Percentiles rank a stretch among this genome's conserved stretches.
phyloP scores from a whole-genome alignment of 64 coral and sea anemone species.

The Orbicella faveolata region DNA sequence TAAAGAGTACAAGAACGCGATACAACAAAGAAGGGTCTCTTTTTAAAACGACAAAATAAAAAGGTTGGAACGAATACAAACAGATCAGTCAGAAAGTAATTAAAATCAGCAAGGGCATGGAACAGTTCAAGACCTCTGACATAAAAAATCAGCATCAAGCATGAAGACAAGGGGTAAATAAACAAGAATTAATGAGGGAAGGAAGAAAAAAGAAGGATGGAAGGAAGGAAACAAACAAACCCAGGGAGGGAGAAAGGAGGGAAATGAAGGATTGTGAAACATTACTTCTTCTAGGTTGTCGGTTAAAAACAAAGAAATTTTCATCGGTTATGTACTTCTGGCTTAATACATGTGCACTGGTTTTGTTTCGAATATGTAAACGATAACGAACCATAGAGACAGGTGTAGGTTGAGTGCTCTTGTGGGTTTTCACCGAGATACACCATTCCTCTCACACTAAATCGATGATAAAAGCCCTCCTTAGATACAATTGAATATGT shows the following conservation, averaged over 20 bases:
- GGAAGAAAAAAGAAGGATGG: background rate
- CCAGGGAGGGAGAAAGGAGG: too few species aligned
- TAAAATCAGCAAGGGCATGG: too few species aligned
- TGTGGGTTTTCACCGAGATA: slow-evolving; percentile 7
- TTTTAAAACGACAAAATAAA: too few species aligned
- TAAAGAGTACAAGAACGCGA: too few species aligned
- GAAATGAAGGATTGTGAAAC: too few species aligned
- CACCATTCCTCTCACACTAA: background rate
- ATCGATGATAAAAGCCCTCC: background rate
- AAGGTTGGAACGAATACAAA: too few species aligned
- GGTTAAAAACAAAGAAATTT: too few species aligned
- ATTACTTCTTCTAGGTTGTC: too few species aligned
- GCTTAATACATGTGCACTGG: background rate
- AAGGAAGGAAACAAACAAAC: background rate
- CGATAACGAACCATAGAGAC: background rate
- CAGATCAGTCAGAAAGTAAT: too few species aligned
- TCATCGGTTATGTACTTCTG: too few species aligned
- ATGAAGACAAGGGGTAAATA: background rate
- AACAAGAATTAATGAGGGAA: background rate
- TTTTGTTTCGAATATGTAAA: background rate
- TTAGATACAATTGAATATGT: background rate
- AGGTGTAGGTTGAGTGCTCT: background rate
- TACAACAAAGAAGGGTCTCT: too few species aligned
- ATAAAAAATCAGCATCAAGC: background rate
- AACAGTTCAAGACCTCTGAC: background rate